Evolutionary conservation across 2,888 invertebrate species (phyloP).

Genomic region (Acrobasis repandana): DNA sequence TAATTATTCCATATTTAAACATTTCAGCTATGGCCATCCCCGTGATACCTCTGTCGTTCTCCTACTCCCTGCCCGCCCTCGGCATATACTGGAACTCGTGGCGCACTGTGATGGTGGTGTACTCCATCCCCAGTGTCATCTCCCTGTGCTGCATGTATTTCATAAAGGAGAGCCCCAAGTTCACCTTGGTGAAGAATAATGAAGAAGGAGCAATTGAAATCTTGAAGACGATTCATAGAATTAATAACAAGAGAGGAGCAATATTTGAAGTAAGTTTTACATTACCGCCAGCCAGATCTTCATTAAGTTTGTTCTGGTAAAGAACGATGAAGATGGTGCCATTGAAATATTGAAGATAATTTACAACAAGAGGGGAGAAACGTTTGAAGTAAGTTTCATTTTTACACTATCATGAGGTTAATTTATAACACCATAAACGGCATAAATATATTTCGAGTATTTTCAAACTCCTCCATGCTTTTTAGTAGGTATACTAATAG

Average conservation of each 20-base stretch:
- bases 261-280: background rate
- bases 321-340: conserved; percentile 81
- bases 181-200: conserved; percentile 83
- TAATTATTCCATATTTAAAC: background rate
- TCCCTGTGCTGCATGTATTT: conserved; percentile 79
- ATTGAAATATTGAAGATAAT: conserved; percentile 63
- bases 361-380: conserved; percentile 39
- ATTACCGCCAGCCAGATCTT: too few species aligned
- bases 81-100: conserved; percentile 86
- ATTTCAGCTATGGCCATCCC: conserved; percentile 84
- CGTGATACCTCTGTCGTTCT: conserved; percentile 82
- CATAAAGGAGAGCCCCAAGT: conserved; percentile 91
- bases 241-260: conserved; percentile 42
- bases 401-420: too few species aligned
- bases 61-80: conserved; percentile 57
- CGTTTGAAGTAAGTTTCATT: background rate
- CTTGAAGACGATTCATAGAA: conserved; percentile 53
- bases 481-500: too few species aligned
- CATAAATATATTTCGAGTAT: too few species aligned
- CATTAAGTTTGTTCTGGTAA: conserved; percentile 86
- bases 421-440: too few species aligned
- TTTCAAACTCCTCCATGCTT: too few species aligned
- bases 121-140: conserved; percentile 85
- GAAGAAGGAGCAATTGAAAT: conserved; percentile 77
- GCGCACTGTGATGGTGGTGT: conserved; percentile 87